Percentiles rank a stretch among this genome's conserved stretches.
phyloP scores from a whole-genome alignment of 2,797 vertebrate species.

The Pelobates cultripes region DNA sequence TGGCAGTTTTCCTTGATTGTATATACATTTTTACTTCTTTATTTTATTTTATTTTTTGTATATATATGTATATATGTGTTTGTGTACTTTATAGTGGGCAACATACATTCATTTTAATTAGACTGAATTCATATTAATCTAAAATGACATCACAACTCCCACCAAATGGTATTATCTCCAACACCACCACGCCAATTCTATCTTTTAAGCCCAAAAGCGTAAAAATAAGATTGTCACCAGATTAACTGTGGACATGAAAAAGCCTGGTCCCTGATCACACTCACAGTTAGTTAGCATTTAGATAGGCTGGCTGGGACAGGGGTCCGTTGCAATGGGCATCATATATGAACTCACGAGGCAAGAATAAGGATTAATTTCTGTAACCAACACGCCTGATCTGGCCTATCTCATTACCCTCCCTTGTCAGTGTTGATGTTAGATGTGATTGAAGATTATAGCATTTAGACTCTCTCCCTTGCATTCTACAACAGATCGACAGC shows the following conservation, averaged over 20 bases:
- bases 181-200: neutral
- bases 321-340: constrained; percentile 85
- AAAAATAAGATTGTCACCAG: constrained; percentile 76
- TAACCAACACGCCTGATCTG: constrained; percentile 86
- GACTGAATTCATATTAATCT: too few relatives aligned
- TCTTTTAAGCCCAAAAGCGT: constrained; percentile 54
- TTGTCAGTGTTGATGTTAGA: constrained; percentile 89
- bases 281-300: constrained; percentile 97
- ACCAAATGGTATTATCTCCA: neutral
- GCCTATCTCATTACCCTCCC: constrained; percentile 94
- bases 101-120: too few relatives aligned
- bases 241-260: constrained; percentile 80
- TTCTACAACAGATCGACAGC: constrained; percentile 64
- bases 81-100: too few relatives aligned
- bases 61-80: too few relatives aligned
- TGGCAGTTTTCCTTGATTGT: too few relatives aligned
- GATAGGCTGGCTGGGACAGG: constrained; percentile 87
- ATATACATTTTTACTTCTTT: too few relatives aligned
- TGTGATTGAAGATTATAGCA: constrained; percentile 98
- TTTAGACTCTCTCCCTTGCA: constrained; percentile 81
- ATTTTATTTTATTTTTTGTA: too few relatives aligned
- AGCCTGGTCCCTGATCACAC: constrained; percentile 68
- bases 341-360: constrained; percentile 79
- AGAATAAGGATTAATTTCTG: constrained; percentile 87
- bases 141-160: too few relatives aligned